These are phyloP conservation scores for Mantis religiosa DNA, from an alignment of 2,888 invertebrate species.

Conservation along the genomic window DNA sequence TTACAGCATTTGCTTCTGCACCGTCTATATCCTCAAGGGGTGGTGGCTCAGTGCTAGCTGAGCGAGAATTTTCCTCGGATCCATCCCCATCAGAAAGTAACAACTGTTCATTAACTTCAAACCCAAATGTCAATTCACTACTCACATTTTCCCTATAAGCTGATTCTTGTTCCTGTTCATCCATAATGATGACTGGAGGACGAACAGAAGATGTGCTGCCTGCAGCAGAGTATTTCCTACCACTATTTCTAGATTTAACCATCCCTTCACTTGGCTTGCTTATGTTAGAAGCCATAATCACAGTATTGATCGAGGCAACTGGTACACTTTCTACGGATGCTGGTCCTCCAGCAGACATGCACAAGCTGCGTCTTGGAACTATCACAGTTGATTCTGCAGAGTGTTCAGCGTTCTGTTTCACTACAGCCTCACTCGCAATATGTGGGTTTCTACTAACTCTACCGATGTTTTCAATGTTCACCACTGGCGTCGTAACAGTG, in stretches of 20 bases:
- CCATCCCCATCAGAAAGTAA: slow-evolving; percentile 40
- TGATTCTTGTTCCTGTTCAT: slow-evolving; percentile 47
- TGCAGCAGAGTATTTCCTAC: slow-evolving; percentile 26
- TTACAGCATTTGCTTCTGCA: not conserved
- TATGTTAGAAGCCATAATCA: not conserved
- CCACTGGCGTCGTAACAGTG: not conserved
- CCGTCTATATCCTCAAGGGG: not conserved
- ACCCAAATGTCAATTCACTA: slow-evolving; percentile 73
- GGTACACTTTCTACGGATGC: not conserved
- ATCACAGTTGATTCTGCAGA: slow-evolving; percentile 19
- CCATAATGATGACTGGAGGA: slow-evolving; percentile 71
- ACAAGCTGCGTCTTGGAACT: slow-evolving; percentile 8
- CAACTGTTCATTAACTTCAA: slow-evolving; percentile 71
- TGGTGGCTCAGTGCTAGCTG: not conserved
- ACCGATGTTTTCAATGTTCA: not conserved
- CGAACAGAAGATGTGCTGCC: slow-evolving; percentile 39
- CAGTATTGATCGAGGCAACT: not conserved
- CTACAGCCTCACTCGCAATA: not conserved
- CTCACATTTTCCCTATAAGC: slow-evolving; percentile 39
- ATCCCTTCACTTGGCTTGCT: slow-evolving; percentile 14
- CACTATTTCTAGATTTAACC: slow-evolving; percentile 24
- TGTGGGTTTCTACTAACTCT: not conserved
- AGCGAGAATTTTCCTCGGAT: slow-evolving; percentile 27
- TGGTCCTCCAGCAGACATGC: not conserved
- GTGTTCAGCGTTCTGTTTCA: slow-evolving; percentile 13